phyloP scores from a whole-genome alignment of 2,888 invertebrate genomes.

The Pyrocoelia pectoralis region DNA sequence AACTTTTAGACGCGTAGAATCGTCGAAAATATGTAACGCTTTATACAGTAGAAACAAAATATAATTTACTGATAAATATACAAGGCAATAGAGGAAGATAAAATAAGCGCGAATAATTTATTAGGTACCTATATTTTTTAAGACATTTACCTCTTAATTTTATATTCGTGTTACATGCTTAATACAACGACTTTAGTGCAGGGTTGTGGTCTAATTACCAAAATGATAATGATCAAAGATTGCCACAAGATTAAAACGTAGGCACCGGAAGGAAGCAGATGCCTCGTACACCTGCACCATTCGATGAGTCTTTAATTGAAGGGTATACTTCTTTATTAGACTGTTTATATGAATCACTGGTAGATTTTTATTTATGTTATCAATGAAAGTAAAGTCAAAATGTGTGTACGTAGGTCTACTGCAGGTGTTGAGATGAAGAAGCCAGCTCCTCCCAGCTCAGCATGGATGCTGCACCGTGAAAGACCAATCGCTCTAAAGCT shows the following conservation, averaged over 20 bases:
- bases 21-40: too few species aligned
- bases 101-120: too few species aligned
- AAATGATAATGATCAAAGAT: constrained; percentile 42
- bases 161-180: neutral
- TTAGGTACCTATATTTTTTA: too few species aligned
- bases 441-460: constrained; percentile 60
- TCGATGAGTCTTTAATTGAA: constrained; percentile 39
- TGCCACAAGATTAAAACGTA: constrained; percentile 32
- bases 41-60: too few species aligned
- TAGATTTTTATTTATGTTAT: constrained; percentile 5
- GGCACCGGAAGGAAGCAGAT: constrained; percentile 47
- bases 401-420: constrained; percentile 4
- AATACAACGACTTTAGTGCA: constrained; percentile 29
- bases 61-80: too few species aligned
- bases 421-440: constrained; percentile 45
- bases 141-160: neutral
- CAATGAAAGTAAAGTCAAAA: neutral
- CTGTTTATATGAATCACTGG: constrained; percentile 17
- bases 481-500: constrained; percentile 54
- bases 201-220: constrained; percentile 44
- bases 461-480: constrained; percentile 59
- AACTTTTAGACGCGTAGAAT: too few species aligned
- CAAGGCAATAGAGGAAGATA: too few species aligned
- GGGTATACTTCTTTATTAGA: constrained; percentile 35
- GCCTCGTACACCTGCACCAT: constrained; percentile 41